phyloP scores from a whole-genome alignment of 1,140 invertebrate genomes.

The Atta cephalotes region DNA sequence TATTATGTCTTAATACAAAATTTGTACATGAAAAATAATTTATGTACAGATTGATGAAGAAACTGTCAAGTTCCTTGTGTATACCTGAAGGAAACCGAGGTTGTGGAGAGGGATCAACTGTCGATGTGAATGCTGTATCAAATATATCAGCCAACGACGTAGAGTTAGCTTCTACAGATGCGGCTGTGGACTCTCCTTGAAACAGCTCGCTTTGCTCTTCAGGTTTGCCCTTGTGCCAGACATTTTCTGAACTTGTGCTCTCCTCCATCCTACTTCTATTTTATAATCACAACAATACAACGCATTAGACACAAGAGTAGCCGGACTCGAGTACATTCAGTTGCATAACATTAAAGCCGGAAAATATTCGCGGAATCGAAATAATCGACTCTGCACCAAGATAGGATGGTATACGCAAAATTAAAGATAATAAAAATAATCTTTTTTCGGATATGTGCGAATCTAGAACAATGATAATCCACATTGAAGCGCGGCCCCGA shows the following conservation, averaged over 20 bases:
- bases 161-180: conserved; percentile 83
- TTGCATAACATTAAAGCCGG: background rate
- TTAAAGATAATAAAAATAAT: conserved; percentile 22
- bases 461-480: background rate
- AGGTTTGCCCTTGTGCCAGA: conserved; percentile 81
- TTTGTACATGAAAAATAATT: background rate
- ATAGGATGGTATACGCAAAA: background rate
- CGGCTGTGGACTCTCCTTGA: conserved; percentile 78
- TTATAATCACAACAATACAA: conserved; percentile 22
- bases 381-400: background rate
- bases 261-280: conserved; percentile 79
- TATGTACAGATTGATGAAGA: background rate
- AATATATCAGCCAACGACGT: conserved; percentile 87
- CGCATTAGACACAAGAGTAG: background rate
- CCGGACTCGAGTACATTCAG: background rate
- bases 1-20: background rate
- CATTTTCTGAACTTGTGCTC: conserved; percentile 79
- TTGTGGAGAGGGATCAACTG: conserved; percentile 85
- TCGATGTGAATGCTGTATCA: conserved; percentile 87
- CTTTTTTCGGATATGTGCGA: background rate
- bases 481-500: background rate
- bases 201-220: conserved; percentile 80
- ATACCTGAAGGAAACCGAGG: conserved; percentile 84
- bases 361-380: background rate
- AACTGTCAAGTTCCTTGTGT: background rate